Evolutionary conservation across 2,113 vertebrate genomes (phyloP), one percentile per base, ranked within the genome.

Genomic region (Percopsis transmontana): DNA sequence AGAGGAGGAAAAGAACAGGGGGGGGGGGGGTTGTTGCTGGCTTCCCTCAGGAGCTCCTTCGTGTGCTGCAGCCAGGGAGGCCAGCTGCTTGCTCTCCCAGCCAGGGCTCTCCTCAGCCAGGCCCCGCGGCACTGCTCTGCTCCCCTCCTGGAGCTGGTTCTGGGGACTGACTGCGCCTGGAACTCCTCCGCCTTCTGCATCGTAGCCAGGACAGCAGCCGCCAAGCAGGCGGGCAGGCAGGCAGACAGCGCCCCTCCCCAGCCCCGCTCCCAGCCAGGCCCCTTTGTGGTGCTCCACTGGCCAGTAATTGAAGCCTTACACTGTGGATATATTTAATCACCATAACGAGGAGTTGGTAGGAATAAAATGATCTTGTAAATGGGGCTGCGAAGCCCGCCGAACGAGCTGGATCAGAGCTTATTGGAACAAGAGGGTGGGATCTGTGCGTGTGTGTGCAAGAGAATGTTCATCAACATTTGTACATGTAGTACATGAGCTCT

Each of bases 291-390:
- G 82, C 84, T 89, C 75, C 71, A 77, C 83, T 91, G 89, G 83
- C 81, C 89, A 83, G 86, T 91, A 92, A 93, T 92, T 91, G 88
- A 91, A 85, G 88, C 87, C 85, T 91, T 91, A 80, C 86, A 87
- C 83, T 85, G 76, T 88, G 90, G 87, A 93, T 91, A 88, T 87
- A 88, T 92, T 92, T 92, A 91, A 92, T 92, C 90, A 90, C 84
- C 81, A 90, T 89, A 91, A 90, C 87, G 89, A 90, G 86, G 80
- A 86, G 83, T 87, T 84, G 71, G 68, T 85, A 80, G 69, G 80
- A 91, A 90, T 89, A 88, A 91, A 87, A 90, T 88, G 68, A 90
- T 90, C 88, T 91, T 92, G 91, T 91, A 90, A 92, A 92, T 33
- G 87, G 72, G 67, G 8, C 79, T 79, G 70, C 82, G 77, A 84